Evolutionary conservation across 2,888 invertebrate genomes (phyloP).

Genomic region (Apoderus coryli): DNA sequence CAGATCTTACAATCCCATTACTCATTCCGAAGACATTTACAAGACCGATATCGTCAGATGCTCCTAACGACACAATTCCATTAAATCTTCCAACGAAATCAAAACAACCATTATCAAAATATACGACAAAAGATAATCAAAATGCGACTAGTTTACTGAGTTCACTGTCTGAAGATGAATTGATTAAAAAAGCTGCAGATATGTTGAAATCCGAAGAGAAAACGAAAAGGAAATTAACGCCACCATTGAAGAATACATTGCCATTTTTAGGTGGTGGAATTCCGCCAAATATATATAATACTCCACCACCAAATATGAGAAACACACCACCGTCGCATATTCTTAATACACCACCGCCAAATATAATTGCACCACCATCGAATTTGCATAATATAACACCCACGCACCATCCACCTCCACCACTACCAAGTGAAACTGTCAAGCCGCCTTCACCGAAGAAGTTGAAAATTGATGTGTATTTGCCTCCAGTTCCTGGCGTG

Average conservation of each 20-base stretch:
- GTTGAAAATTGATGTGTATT: constrained; percentile 23
- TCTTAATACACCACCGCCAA: neutral
- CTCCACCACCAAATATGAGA: neutral
- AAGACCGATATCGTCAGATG: constrained; percentile 15
- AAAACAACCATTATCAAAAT: constrained; percentile 22
- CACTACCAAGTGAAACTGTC: constrained; percentile 9
- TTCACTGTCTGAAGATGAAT: constrained; percentile 39
- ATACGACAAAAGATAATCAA: constrained; percentile 16
- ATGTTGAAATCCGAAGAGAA: constrained; percentile 33
- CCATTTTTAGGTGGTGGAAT: constrained; percentile 4
- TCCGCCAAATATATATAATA: neutral
- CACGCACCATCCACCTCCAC: constrained; percentile 1
- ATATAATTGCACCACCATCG: neutral
- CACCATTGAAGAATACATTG: constrained; percentile 11
- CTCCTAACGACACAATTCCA: constrained; percentile 26
- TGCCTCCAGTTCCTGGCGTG: constrained; percentile 31
- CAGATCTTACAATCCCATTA: constrained; percentile 31
- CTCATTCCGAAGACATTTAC: constrained; percentile 29
- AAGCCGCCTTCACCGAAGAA: constrained; percentile 18
- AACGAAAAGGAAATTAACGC: constrained; percentile 6
- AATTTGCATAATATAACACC: neutral
- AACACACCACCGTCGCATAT: neutral
- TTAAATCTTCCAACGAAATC: constrained; percentile 28
- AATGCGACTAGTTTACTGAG: constrained; percentile 34
- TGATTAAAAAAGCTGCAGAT: constrained; percentile 42